Evolutionary conservation across 2,113 vertebrate genomes (phyloP).

Genomic region (Holacanthus passer): DNA sequence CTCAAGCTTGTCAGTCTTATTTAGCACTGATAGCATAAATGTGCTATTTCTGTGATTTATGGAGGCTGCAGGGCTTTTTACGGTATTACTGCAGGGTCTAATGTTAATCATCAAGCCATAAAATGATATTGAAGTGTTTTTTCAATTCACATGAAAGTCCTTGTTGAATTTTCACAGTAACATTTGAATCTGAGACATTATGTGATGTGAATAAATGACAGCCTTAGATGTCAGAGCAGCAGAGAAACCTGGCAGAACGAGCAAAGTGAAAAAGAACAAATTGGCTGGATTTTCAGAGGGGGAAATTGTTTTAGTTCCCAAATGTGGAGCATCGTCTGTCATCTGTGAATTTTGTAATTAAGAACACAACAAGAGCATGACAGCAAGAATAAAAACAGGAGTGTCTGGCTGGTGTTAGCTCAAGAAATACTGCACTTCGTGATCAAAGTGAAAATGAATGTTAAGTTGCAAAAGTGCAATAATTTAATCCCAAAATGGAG

Average conservation of each 20-base stretch:
- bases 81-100: neutral
- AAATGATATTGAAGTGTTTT: neutral
- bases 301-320: neutral
- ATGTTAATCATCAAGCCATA: constrained; percentile 4
- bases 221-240: neutral
- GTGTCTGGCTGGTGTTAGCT: neutral
- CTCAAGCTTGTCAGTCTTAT: neutral
- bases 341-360: constrained; percentile 2
- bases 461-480: neutral
- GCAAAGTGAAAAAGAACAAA: neutral
- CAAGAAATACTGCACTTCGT: neutral
- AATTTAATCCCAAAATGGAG: neutral
- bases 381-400: neutral
- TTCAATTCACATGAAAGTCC: neutral
- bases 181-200: neutral
- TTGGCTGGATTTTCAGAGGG: neutral
- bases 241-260: neutral
- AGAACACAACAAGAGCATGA: neutral
- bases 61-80: neutral
- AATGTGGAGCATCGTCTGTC: constrained; percentile 9
- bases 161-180: neutral
- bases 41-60: constrained; percentile 1
- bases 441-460: neutral
- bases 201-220: neutral
- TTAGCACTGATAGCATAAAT: neutral